Evolutionary conservation across 2,888 invertebrate species (phyloP), one percentile per base, ranked within the genome.

Genomic region (Drosophila kuntzei): DNA sequence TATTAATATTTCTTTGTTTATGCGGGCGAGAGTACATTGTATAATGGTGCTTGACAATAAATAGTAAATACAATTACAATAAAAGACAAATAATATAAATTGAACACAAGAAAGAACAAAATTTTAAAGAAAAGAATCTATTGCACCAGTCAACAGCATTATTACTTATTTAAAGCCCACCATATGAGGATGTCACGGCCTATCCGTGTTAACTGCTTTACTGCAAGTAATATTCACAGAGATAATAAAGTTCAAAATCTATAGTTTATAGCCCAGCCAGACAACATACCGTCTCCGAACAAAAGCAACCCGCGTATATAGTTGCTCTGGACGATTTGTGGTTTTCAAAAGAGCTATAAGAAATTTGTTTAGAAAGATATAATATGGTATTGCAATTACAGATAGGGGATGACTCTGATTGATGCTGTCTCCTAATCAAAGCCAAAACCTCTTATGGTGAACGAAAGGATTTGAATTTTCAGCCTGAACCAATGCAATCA

Each of bases 261-360:
- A 54, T 37, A 32, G 1, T 2, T 20, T 8, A 16, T 27, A 34
- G 39, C 27, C 43, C 27, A 36, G 4, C 6, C 34, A 39, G 41
- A 16, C 14, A 67, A 78, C 75, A 43, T 75, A 79, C 79, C 76
- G 64, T 75, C 36, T 3, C 34, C 58, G 75, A 27, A 59, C 14
- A 36, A 43, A 20, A 61, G 47, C 34, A 25, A 76, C 51, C 44
- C 34, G 59, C 18, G 22, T 46, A 43, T 65, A 64, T 43, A 60
- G 18, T 14, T 12, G 34, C 18, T 12, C 8, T n/a, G 32, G 11
- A 37, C 16, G 36, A 12, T 43, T 63, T 69, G 49, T 16, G n/a
- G 8, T 12, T 41, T 57, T 36, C 9, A 49, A 59, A 55, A 46
- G 3, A 54, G 44, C 70, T 70, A 62, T 54, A 61, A 68, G 16